Percentiles rank a stretch among this genome's conserved stretches.
Conservation (phyloP, 2,797 vertebrate genomes). For the Tachyglossus aculeatus region DNA sequence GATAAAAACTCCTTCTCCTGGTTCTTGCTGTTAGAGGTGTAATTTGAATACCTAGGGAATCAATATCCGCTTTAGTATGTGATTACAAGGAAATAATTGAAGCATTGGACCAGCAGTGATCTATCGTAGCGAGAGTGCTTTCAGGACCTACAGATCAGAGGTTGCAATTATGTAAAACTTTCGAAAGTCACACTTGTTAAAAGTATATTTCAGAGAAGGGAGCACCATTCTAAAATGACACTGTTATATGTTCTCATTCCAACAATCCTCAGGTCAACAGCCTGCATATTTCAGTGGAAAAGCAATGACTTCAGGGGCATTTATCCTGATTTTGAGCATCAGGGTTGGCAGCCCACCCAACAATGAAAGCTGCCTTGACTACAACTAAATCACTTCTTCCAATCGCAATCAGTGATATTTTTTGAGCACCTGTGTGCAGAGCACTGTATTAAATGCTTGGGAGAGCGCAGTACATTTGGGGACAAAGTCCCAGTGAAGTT, state of each 20-base stretch:
- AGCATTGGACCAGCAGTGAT: constrained; percentile 72
- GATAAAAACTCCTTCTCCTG: constrained; percentile 62
- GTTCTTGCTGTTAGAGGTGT: constrained; percentile 52
- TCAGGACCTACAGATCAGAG: constrained; percentile 35
- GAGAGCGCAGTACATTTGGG: too few species aligned
- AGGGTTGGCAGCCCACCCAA: too few species aligned
- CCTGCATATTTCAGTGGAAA: background rate
- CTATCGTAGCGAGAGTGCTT: constrained; percentile 40
- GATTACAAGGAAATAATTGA: constrained; percentile 75
- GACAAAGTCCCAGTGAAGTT: too few species aligned
- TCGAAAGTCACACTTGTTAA: constrained; percentile 39
- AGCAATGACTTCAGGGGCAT: too few species aligned
- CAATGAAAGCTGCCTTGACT: too few species aligned
- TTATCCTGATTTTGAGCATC: too few species aligned
- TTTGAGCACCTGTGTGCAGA: too few species aligned
- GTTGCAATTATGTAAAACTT: constrained; percentile 57
- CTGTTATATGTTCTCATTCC: too few species aligned
- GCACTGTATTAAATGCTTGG: too few species aligned
- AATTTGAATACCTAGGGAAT: constrained; percentile 75
- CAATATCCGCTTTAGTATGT: constrained; percentile 72
- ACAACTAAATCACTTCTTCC: too few species aligned
- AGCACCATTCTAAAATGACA: constrained; percentile 42
- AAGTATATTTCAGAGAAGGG: constrained; percentile 32
- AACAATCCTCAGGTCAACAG: background rate
- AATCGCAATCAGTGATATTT: too few species aligned